These are phyloP conservation scores for Formicarius rufipectus DNA, from an alignment of 2,113 vertebrate species.

Conservation along the genomic window DNA sequence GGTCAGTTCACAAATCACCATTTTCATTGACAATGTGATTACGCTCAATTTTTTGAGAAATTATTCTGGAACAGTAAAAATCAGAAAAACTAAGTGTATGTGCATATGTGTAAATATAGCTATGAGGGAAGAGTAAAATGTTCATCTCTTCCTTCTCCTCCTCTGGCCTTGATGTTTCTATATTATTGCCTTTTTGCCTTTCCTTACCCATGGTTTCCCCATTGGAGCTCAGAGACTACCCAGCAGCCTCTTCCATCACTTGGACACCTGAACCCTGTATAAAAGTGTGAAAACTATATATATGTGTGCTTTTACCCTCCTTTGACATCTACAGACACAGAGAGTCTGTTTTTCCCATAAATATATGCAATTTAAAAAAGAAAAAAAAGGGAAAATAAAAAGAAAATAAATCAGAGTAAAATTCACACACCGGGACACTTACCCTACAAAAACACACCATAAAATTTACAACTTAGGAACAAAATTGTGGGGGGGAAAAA, in stretches of 20 bases:
- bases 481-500: not conserved
- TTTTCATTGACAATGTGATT: not conserved
- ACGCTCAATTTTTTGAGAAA: not conserved
- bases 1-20: not conserved
- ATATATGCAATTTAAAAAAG: not conserved
- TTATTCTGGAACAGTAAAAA: not conserved
- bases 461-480: not conserved
- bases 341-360: not conserved
- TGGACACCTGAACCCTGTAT: accelerated
- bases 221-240: accelerated
- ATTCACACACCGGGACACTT: not conserved
- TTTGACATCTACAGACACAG: not conserved
- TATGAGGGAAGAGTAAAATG: not conserved
- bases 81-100: not conserved
- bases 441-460: not conserved
- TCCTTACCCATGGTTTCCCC: not conserved
- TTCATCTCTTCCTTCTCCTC: not conserved
- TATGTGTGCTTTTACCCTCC: not conserved
- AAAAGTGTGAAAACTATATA: not conserved
- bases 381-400: not conserved
- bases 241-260: not conserved
- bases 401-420: not conserved
- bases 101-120: not conserved
- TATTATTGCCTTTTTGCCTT: not conserved
- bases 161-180: accelerated